Evolutionary conservation across 2,797 vertebrate genomes (phyloP), one percentile per base, ranked within the genome.

Genomic region (Enteromius thamalakanensis): DNA sequence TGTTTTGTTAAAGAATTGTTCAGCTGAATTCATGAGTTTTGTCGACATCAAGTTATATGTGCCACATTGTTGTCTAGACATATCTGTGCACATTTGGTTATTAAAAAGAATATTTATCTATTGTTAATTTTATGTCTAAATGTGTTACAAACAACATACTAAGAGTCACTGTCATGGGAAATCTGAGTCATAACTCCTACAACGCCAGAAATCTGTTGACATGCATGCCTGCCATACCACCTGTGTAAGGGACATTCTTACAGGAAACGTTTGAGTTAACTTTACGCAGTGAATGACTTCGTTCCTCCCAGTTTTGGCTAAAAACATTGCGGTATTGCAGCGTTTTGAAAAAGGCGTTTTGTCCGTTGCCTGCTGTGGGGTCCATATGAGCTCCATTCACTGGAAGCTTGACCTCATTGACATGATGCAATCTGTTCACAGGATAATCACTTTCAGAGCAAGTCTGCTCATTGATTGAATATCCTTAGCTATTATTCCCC

Each of bases 341-440:
- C 5, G 1, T 17, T 67, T 53, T 32, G 34, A n/a, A 26, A 26
- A 51, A 29, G 32, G 10, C 10, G 29, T 42, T 29, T 10, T 11
- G 42, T 53, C 15, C 51, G 17, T 77, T 69, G 29, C 53, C 17
- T 21, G 29, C 64, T 69, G 53, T 34, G 29, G 45, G 14, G 58
- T 76, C 29, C 67, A 23, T 45, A 64, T 65, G 55, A 77, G 55
- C 74, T 58, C 60, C 47, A 69, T 82, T 83, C 80, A 82, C 49
- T 75, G 68, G 37, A 49, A 79, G 74, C 37, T 69, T 84, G 82
- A 84, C 82, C 82, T 81, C 74, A 65, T 67, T 87, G 77, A 85
- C 86, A 71, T 70, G 19, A 53, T 64, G 72, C 83, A 87, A 87
- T 85, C 84, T 85, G 81, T 78, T 85, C 81, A 60, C 49, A 15